Conservation (phyloP, 37 sponge, comb jelly and placozoan genomes). For the Trichoplax adhaerens region DNA sequence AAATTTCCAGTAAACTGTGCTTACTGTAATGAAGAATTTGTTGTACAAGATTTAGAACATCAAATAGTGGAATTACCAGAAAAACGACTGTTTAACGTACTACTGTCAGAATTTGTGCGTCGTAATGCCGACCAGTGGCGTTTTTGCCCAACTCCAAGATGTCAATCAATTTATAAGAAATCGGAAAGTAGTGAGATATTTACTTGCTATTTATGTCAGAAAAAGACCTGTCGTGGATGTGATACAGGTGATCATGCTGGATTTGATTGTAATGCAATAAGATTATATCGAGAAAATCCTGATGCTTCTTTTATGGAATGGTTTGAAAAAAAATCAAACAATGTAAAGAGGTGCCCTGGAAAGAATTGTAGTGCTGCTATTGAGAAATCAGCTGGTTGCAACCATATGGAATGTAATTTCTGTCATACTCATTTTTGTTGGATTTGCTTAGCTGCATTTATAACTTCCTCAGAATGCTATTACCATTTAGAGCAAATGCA, state of each 20-base stretch:
- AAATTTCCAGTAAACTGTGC: slow-evolving; percentile 46
- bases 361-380: slow-evolving; percentile 30
- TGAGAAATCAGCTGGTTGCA: slow-evolving; percentile 41
- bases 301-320: slow-evolving; percentile 20
- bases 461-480: slow-evolving; percentile 23
- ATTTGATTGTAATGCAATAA: slow-evolving; percentile 20
- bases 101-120: not conserved
- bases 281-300: slow-evolving; percentile 1
- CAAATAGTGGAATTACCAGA: not conserved
- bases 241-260: slow-evolving; percentile 37
- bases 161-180: slow-evolving; percentile 28
- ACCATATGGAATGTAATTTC: slow-evolving; percentile 15
- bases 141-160: slow-evolving; percentile 45
- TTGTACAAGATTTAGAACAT: slow-evolving; percentile 49
- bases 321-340: slow-evolving; percentile 17
- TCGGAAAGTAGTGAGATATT: slow-evolving; percentile 19
- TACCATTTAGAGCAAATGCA: slow-evolving; percentile 16
- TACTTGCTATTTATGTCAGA: slow-evolving; percentile 28
- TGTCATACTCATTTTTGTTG: slow-evolving; percentile 44
- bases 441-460: slow-evolving; percentile 33
- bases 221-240: slow-evolving; percentile 27
- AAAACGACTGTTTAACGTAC: not conserved
- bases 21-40: slow-evolving; percentile 30
- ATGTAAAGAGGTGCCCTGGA: slow-evolving; percentile 27
- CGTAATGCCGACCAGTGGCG: slow-evolving; percentile 10